Conservation (phyloP, 2,797 vertebrate genomes). For the Enteromius unitaeniatus region DNA sequence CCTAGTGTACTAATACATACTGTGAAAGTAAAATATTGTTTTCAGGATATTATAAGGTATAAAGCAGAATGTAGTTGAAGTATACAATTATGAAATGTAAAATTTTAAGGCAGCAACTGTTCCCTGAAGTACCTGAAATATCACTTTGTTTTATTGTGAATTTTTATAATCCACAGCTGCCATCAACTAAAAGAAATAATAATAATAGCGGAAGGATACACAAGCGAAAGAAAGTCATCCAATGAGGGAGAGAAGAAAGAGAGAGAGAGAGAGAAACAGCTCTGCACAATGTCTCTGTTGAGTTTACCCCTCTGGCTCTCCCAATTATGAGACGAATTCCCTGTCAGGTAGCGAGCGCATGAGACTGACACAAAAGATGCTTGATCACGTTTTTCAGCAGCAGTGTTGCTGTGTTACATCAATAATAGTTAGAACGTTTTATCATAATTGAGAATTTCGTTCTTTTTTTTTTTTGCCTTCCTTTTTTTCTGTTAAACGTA, state of each 20-base stretch:
- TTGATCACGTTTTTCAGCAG: constrained; percentile 34
- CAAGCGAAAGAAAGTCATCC: not conserved
- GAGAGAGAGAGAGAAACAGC: not conserved
- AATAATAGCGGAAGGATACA: not conserved
- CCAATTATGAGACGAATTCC: constrained; percentile 48
- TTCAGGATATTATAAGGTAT: not conserved
- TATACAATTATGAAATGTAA: not conserved
- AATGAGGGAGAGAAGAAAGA: not conserved
- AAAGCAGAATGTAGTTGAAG: not conserved
- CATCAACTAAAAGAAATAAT: not conserved
- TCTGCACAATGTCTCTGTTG: constrained; percentile 41
- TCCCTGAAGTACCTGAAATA: not conserved
- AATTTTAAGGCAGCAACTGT: not conserved
- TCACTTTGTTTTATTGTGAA: not conserved
- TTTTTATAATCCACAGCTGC: not conserved
- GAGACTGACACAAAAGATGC: constrained; percentile 41
- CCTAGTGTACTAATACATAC: not conserved
- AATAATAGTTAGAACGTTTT: constrained; percentile 20
- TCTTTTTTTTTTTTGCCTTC: not conserved
- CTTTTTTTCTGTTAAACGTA: not conserved
- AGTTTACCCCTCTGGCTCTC: constrained; percentile 54
- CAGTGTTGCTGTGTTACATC: constrained; percentile 2
- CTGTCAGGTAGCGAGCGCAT: constrained; percentile 42
- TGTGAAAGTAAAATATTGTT: not conserved
- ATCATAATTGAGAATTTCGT: not conserved